These are phyloP conservation scores for Clarias fuscus DNA, from an alignment of 2,797 vertebrate genomes.

Conservation along the genomic window DNA sequence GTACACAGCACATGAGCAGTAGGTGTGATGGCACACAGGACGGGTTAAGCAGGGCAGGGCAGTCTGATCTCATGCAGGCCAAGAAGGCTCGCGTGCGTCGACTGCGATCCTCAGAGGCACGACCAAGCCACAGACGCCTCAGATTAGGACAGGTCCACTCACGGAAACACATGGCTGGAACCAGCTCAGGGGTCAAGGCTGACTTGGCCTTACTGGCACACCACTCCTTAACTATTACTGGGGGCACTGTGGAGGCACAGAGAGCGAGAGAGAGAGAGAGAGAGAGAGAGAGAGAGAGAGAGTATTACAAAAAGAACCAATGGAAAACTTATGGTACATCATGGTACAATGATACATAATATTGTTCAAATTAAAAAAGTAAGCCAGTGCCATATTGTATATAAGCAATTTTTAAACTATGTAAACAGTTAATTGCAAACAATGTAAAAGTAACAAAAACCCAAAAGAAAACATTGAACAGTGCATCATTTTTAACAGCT, in stretches of 20 bases:
- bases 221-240: slow-evolving; percentile 93
- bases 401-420: neutral
- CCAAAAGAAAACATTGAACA: neutral
- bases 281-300: neutral
- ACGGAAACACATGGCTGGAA: slow-evolving; percentile 87
- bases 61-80: slow-evolving; percentile 90
- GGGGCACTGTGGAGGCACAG: slow-evolving; percentile 74
- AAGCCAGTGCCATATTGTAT: neutral
- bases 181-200: slow-evolving; percentile 88
- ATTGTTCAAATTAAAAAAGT: neutral
- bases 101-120: slow-evolving; percentile 90
- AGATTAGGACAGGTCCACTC: slow-evolving; percentile 95
- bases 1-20: slow-evolving; percentile 93
- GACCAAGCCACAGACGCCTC: slow-evolving; percentile 88
- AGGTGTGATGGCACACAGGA: slow-evolving; percentile 89
- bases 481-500: neutral
- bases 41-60: slow-evolving; percentile 89
- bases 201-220: slow-evolving; percentile 91
- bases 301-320: neutral
- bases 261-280: neutral
- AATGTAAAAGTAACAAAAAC: neutral
- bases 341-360: too few species aligned
- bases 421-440: neutral
- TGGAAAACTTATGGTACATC: neutral
- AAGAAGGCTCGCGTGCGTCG: slow-evolving; percentile 89